Evolutionary conservation across 1,140 invertebrate genomes (phyloP).

Genomic region (Andrena cerasifolii): DNA sequence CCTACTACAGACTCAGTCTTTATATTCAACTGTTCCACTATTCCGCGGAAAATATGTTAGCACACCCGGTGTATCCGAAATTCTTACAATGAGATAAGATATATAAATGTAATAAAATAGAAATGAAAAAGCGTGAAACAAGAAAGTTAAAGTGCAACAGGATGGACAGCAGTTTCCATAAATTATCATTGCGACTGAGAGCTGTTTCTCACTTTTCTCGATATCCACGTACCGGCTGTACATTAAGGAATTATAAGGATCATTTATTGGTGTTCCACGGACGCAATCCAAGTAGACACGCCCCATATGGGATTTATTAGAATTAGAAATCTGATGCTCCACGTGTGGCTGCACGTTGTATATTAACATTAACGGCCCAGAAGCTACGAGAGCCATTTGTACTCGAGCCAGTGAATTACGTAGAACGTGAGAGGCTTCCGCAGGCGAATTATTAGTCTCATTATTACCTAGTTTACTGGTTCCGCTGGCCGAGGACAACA

Average conservation of each 20-base stretch:
- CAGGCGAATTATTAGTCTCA: conserved; percentile 72
- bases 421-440: conserved; percentile 74
- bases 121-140: too few relatives aligned
- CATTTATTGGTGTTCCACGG: conserved; percentile 58
- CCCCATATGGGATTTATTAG: conserved; percentile 73
- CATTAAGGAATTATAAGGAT: conserved; percentile 64
- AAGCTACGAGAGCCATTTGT: conserved; percentile 71
- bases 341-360: conserved; percentile 64
- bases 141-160: too few relatives aligned
- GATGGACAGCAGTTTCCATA: too few relatives aligned
- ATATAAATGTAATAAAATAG: too few relatives aligned
- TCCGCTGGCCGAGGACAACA: conserved; percentile 18
- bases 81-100: too few relatives aligned
- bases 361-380: conserved; percentile 73
- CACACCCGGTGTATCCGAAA: too few relatives aligned
- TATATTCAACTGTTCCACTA: too few relatives aligned
- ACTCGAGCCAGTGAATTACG: conserved; percentile 71
- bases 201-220: neutral
- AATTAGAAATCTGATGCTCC: conserved; percentile 76
- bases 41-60: too few relatives aligned
- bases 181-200: neutral
- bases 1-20: too few relatives aligned
- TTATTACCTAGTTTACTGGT: conserved; percentile 68
- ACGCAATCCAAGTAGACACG: conserved; percentile 64
- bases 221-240: conserved; percentile 58